Base-by-base conservation (phyloP, 1,140 invertebrate species). In the Piezodorus guildinii region DNA sequence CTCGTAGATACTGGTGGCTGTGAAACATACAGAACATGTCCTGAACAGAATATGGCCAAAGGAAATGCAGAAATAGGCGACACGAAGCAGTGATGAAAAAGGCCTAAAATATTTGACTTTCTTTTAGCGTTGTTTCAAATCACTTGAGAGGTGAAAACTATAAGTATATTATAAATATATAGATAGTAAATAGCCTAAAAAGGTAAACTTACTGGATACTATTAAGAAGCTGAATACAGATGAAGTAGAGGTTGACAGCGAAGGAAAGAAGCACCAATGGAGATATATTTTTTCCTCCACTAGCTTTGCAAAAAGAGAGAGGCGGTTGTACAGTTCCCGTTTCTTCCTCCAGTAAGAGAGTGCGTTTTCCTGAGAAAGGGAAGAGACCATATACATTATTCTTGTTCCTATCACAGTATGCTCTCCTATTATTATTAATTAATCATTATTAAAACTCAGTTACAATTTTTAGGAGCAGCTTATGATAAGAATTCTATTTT, bases 1-100 rank as follows among this genome's bases (percentile, higher is more conserved):
- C 23, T 56, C 52, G 52, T 56, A 56, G 14, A 56, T 56, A 25
- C 52, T 56, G 17, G 52, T 16, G 15, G 52, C 52, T 4, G 52
- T 8, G 52, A 56, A 23, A 15, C 52, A 56, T 9, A 56, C 52
- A 1, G 52, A 19, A 25, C 23, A 56, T 1, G 52, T 56, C 23
- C 52, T 56, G 52, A 21, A 56, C 2, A 56, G 19, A 2, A 56
- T 19, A 27, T 56, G 52, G 23, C 52, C 52, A 5, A 56, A 56
- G 19, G 52, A 56, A 25, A 3, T 23, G 23, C 52, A 16, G 52
- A 56, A 56, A 23, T 56, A 56, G 34, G 34, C 34, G 1, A 39
- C 34, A 10, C 9, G 34, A 39, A 39, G 34, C 4, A 39, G 9
- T 6, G 34, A 39, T 39, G 34, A 10, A 1, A 39, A 39, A 39